Base-by-base conservation (phyloP, 2,797 vertebrate species). In the Schizothorax lantsangensis region DNA sequence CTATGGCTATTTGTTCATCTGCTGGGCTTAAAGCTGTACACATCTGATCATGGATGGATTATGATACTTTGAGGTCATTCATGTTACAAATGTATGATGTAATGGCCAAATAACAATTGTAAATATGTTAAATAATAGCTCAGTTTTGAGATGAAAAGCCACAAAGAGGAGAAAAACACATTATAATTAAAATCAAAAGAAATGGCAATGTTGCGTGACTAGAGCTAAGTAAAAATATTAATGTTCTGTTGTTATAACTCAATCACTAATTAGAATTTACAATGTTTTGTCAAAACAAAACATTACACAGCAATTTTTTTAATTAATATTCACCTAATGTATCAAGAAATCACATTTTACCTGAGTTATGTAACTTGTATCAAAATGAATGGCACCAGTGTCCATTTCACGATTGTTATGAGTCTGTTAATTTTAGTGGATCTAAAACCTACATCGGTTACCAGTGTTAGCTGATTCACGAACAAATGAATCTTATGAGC, bases 1-100 rank as follows among this genome's bases (percentile, higher is more conserved):
- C 30, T 64, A 68, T 66, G 52, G 52, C 23, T 84, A 75, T 81
- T 75, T 64, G 30, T 84, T 40, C 14, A 33, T 77, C 54, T 52
- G 52, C 43, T 54, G 54, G 33, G 73, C 12, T 30, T 33, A 23
- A 57, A 66, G 36, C 17, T n/a, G 33, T 54, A 33, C 52, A 86
- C 43, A 79, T 57, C 17, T 49, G 36, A 49, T 68, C 36, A 79
- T 30, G 14, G 23, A 62, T 62, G 12, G 36, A 59, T 26, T 79
- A 79, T 79, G 54, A 57, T 43, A n/a, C 23, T 62, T 62, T 79
- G 36, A 79, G 7, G 77, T 9, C 47, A 33, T 36, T 52, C 26
- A 6, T 77, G 26, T 77, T 33, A 6, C 17, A 23, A 23, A 49
- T 52, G 15, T 33, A 45, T 19, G 3, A 62, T 62, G 10, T n/a